Conservation (phyloP, 2,888 invertebrate genomes). For the Lasioglossum malachurum region DNA sequence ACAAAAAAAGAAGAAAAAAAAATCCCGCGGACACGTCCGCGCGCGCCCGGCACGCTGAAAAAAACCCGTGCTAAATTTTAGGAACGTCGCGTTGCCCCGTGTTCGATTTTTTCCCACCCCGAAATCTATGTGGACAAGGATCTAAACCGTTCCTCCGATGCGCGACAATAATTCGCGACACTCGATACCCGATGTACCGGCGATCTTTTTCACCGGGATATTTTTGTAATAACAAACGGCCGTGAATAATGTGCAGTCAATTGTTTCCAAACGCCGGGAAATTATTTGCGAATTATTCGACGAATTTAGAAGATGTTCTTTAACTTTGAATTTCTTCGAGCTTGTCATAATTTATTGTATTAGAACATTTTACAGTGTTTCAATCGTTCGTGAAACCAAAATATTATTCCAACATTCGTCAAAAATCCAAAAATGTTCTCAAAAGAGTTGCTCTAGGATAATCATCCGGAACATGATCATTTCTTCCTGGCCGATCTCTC, state of each 20-base stretch:
- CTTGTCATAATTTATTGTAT: too few species aligned
- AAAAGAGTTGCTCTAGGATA: background rate
- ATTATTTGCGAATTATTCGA: background rate
- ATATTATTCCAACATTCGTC: too few species aligned
- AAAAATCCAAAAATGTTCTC: background rate
- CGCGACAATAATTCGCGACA: conserved; percentile 11
- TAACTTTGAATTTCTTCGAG: too few species aligned
- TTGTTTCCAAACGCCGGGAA: background rate
- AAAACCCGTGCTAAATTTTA: conserved; percentile 37
- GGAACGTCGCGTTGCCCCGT: conserved; percentile 4
- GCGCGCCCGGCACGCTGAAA: background rate
- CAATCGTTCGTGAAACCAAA: background rate
- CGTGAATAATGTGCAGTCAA: background rate
- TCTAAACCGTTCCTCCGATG: background rate
- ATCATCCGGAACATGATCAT: background rate
- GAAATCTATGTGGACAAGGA: conserved; percentile 34
- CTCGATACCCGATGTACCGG: background rate
- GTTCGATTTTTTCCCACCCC: conserved; percentile 34
- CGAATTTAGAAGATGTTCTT: background rate
- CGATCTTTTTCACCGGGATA: background rate
- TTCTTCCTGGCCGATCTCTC: background rate
- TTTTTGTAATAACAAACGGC: background rate
- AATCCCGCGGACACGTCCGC: conserved; percentile 23
- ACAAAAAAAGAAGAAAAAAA: conserved; percentile 12
- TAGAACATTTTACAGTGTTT: background rate